A percentile compares a stretch with the other conserved stretches of the same genome.
Evolutionary conservation across 2,797 vertebrate species (phyloP).

Genomic region (Siniperca undulata): DNA sequence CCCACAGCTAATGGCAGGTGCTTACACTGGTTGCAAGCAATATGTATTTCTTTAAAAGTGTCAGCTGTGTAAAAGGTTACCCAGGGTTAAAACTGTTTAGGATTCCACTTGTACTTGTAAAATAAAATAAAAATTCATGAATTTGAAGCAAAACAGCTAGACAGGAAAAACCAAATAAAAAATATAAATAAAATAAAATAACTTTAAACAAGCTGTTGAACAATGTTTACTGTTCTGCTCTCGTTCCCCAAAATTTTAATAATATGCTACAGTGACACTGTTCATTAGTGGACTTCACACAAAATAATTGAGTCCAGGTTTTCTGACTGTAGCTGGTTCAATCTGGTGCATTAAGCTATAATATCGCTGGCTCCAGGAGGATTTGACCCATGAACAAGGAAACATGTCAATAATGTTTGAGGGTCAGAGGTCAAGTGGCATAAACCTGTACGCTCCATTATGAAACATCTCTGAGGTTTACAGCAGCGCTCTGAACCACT

Average conservation of each 20-base stretch:
- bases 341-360: conserved; percentile 10
- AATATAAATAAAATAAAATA: neutral
- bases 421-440: conserved; percentile 64
- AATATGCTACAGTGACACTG: neutral
- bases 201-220: neutral
- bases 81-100: neutral
- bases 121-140: neutral
- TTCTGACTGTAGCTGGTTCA: conserved; percentile 10
- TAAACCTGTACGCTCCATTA: conserved; percentile 40
- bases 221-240: neutral
- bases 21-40: neutral
- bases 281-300: neutral
- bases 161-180: neutral
- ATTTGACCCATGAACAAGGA: conserved; percentile 56
- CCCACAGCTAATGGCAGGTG: neutral
- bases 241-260: neutral
- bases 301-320: neutral
- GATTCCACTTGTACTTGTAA: neutral
- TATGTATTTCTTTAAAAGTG: neutral
- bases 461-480: conserved; percentile 42
- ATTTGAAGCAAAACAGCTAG: neutral
- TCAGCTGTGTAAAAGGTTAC: neutral
- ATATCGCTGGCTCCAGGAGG: conserved; percentile 27
- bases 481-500: conserved; percentile 35
- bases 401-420: conserved; percentile 48